Evolutionary conservation across 23 tunicate species (phyloP), one percentile per base, ranked within the genome.

Genomic region (Phallusia fumigata): DNA sequence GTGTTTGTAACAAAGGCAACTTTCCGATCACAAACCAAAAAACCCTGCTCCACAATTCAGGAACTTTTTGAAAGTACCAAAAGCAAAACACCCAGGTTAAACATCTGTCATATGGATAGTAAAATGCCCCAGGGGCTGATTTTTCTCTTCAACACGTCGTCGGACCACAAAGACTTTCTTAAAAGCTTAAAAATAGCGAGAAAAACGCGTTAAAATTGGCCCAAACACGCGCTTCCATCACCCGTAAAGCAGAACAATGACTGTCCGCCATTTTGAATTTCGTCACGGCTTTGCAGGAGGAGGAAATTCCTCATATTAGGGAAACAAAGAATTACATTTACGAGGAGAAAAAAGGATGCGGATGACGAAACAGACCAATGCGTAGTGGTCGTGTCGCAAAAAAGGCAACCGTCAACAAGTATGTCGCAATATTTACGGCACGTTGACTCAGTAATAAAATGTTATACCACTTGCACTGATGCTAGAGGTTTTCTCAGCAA

Each of bases 371-470:
- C 69, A 58, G 3, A 13, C 28, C 28, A 58, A 58, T 58, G 16
- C 69, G 69, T 58, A 58, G 69, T 58, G 28, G 28, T 21, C 16
- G 69, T 13, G 11, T 58, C 69, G 28, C 69, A 24, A 58, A 58
- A 58, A 58, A 58, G 69, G 69, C 69, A 58, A 58, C 3, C 69
- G 16, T 58, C 69, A 58, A 58, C 69, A 58, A 24, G 28, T 58
- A 58, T 58, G 69, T 22, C 69, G 69, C 69, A 58, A 58, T 58
- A 58, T 24, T 58, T 58, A 21, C 28, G 69, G 8, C 47, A 10
- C 47, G 10, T 40, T 40, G n/a, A 40, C 10, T 40, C 10, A 40
- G 8, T 40, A 40, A 40, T n/a, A n/a, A n/a, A n/a, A n/a, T n/a
- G n/a, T n/a, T n/a, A n/a, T n/a, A n/a, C n/a, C n/a, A n/a, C n/a